Base-by-base conservation (phyloP, 2,797 vertebrate species). In the Danio aesculapii region DNA sequence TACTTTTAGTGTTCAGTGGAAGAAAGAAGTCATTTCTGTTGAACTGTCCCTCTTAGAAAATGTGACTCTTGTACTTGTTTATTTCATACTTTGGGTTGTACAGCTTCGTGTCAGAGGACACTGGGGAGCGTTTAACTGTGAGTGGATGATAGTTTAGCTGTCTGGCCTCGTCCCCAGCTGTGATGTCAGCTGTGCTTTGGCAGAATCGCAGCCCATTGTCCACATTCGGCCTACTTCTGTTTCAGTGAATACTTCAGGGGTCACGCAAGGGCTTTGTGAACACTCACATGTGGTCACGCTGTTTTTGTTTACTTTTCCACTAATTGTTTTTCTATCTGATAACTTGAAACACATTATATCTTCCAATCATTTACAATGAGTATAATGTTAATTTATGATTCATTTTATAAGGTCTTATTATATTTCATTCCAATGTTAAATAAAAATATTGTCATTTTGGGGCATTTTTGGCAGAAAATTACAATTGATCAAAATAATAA, bases 171-270 rank as follows among this genome's bases (percentile, higher is more conserved):
- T 62, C 88, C 91, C 84, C 89, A 87, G 69, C 62, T 84, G 81
- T 92, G 91, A 93, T 91, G 90, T 93, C 91, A 93, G 79, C 71
- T 86, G 81, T 87, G 87, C 86, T 91, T 82, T 90, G 88, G 85
- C 86, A 88, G 84, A 81, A 82, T 89, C 86, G 61, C 85, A 81
- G 77, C 78, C 89, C 86, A 88, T 93, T 94, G 91, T 95, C 82
- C 92, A 83, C 50, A 86, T 17, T 66, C 91, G 91, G 81, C 92
- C 91, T 90, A 92, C 83, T 94, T 94, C 87, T 84, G 84, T 81
- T 50, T 79, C 80, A 87, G 87, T 76, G 72, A 75, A 53, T 46
- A 81, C 81, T 87, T 30, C 84, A 84, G 80, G 86, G 87, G 87
- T 92, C 90, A 87, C 86, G 69, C 79, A 75, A 67, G 47, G 58